A percentile compares a stretch with the other conserved stretches of the same genome.
These are phyloP conservation scores for Glareola pratincola DNA, from an alignment of 2,113 vertebrate species.

Conservation along the genomic window DNA sequence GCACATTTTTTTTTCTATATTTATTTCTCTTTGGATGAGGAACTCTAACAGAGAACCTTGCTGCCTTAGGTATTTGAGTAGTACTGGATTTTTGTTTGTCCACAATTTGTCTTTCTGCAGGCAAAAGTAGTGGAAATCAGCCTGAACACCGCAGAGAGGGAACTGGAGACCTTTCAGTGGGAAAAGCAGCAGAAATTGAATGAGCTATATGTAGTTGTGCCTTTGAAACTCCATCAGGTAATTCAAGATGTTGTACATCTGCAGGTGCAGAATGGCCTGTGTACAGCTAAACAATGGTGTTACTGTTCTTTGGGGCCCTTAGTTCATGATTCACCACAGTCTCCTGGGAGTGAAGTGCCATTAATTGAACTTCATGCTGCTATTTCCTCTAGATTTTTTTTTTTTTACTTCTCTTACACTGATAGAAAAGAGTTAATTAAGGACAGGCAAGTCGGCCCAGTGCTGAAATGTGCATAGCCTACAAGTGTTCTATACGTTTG, in stretches of 20 bases:
- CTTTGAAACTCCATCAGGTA: constrained; percentile 92
- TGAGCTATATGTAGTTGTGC: constrained; percentile 84
- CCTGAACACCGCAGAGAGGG: constrained; percentile 70
- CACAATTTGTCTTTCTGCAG: constrained; percentile 66
- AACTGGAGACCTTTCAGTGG: constrained; percentile 84
- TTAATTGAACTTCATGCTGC: neutral
- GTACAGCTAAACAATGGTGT: neutral
- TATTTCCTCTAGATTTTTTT: neutral
- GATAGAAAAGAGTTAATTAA: neutral
- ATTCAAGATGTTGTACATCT: neutral
- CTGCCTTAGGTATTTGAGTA: neutral
- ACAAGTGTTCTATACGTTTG: neutral
- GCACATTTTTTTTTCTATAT: neutral
- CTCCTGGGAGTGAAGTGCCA: neutral
- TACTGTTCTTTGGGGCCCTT: neutral
- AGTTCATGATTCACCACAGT: neutral
- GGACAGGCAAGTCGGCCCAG: neutral
- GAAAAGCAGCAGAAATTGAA: constrained; percentile 90
- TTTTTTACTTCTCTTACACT: neutral
- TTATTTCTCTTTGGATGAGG: neutral
- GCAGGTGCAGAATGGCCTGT: neutral
- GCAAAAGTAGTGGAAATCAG: constrained; percentile 73
- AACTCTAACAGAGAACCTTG: neutral
- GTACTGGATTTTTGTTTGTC: neutral
- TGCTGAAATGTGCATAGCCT: neutral